Evolutionary conservation across 2,888 invertebrate species (phyloP), one percentile per base, ranked within the genome.

Genomic region (Meghimatium bilineatum): DNA sequence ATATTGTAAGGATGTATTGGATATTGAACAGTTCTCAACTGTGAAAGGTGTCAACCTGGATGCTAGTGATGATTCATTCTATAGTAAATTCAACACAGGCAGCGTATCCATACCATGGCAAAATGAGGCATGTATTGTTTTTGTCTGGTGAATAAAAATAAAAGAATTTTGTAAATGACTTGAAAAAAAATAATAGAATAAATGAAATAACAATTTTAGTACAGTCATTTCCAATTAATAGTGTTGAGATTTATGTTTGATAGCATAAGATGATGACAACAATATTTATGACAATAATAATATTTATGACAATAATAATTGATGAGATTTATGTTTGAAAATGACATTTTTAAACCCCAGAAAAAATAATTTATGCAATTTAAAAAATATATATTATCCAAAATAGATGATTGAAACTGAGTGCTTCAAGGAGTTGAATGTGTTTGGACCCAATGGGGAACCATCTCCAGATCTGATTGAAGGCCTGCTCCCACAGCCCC

Each of bases 41-140:
- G 99, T 99, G n/a, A 94, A 94, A 88, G 94, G 99, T 82, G 99
- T 99, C 86, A 98, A 98, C 95, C 95, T 99, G 92, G 99, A 99
- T 94, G 98, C 98, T 75, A 97, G 96, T 38, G 99, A 99, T 94
- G 97, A 98, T 92, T 96, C 98, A 69, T 99, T 99, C 95, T 99
- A 99, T 95, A 97, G 97, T 94, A 99, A 99, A 95, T 99, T 99
- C 95, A 99, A 97, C 95, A 99, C 99, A 71, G 99, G 99, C 91
- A 97, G 98, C 92, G 99, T 99, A 88, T 98, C 98, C 91, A 99
- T 99, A 93, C 99, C 99, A 38, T 99, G 99, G 99, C 99, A 99
- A 95, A 96, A 95, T 88, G 99, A 99, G 95, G 96, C 96, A 91
- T 88, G 56, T 71, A n/a, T n/a, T n/a, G 29, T 52, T 32, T 38